Evolutionary conservation across 2,797 vertebrate species (phyloP).

Genomic region (Scleropages formosus): DNA sequence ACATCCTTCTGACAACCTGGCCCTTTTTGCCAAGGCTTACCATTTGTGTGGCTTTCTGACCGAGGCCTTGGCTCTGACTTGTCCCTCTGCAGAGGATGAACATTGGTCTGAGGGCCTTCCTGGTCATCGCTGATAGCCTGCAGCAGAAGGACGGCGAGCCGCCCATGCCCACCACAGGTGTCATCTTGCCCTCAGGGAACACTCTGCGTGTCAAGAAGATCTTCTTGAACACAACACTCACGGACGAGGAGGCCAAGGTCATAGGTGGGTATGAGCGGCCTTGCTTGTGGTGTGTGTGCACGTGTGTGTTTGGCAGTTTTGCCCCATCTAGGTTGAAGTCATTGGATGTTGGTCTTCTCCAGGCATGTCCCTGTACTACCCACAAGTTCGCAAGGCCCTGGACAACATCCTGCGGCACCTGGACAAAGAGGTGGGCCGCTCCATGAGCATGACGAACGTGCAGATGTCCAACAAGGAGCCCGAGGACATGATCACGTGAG

Average conservation of each 20-base stretch:
- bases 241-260: conserved; percentile 97
- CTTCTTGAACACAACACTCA: conserved; percentile 97
- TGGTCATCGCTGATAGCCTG: conserved; percentile 95
- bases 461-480: conserved; percentile 99
- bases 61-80: not conserved
- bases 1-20: too few relatives aligned
- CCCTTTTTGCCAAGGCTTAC: not conserved
- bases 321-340: not conserved
- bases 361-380: conserved; percentile 98
- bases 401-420: conserved; percentile 94
- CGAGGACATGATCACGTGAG: conserved; percentile 98
- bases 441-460: conserved; percentile 98
- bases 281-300: not conserved
- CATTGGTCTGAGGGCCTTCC: conserved; percentile 93
- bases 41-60: not conserved
- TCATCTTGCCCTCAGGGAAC: conserved; percentile 95
- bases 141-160: conserved; percentile 98
- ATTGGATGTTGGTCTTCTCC: conserved; percentile 33
- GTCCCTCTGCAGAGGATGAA: conserved; percentile 85
- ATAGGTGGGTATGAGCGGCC: conserved; percentile 76
- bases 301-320: not conserved
- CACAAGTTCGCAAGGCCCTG: conserved; percentile 94
- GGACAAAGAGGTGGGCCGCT: conserved; percentile 97
- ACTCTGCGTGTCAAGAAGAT: conserved; percentile 99
- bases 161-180: conserved; percentile 96